These are phyloP conservation scores for Popillia japonica DNA, from an alignment of 1,140 invertebrate genomes.

Conservation along the genomic window DNA sequence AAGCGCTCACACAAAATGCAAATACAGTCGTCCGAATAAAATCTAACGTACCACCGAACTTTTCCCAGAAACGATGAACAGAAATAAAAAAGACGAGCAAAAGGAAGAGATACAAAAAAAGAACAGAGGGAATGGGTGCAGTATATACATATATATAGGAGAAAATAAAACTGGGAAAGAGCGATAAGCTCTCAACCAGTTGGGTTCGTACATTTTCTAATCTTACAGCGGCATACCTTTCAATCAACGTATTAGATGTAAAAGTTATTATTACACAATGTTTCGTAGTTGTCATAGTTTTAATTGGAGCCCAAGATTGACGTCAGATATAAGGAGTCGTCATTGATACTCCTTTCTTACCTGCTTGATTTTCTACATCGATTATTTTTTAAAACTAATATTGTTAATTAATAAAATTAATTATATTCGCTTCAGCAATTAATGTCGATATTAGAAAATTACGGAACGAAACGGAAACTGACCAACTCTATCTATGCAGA, in stretches of 20 bases:
- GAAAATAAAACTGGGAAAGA: not conserved
- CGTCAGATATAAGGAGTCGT: conserved; percentile 48
- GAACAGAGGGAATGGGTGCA: not conserved
- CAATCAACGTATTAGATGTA: conserved; percentile 48
- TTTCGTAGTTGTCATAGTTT: conserved; percentile 54
- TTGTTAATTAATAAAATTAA: conserved; percentile 44
- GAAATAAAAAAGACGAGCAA: not conserved
- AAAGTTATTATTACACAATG: conserved; percentile 55
- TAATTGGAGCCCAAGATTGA: conserved; percentile 54
- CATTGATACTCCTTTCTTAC: conserved; percentile 48
- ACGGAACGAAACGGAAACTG: conserved; percentile 7
- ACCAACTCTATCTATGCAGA: not conserved
- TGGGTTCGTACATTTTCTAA: not conserved
- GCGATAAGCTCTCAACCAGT: not conserved
- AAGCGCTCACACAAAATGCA: conserved; percentile 21
- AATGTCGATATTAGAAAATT: conserved; percentile 4
- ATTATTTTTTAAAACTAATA: conserved; percentile 47
- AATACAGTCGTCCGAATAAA: conserved; percentile 4
- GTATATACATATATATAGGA: not conserved
- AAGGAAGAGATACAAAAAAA: not conserved
- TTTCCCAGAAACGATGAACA: conserved; percentile 23
- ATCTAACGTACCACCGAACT: conserved; percentile 19
- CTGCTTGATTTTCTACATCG: conserved; percentile 45
- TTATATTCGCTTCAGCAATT: conserved; percentile 21
- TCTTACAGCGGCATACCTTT: conserved; percentile 30